Evolutionary conservation across 2,113 vertebrate genomes (phyloP), one percentile per base, ranked within the genome.

Genomic region (Gopherus evgoodei): DNA sequence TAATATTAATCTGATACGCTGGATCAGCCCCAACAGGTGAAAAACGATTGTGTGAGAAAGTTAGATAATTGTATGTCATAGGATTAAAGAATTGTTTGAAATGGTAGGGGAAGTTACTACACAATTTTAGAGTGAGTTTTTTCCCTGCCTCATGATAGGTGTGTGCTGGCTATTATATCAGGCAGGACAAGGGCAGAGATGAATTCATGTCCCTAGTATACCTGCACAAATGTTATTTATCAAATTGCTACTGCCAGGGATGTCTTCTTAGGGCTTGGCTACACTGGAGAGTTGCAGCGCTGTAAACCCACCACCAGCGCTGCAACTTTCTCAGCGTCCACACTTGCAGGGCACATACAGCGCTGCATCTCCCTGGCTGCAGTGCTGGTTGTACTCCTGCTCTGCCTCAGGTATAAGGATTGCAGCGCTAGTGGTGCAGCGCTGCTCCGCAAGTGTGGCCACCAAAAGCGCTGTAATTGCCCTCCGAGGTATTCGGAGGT

Each of bases 1-100:
- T 87, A 83, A 72, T 52, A 88, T 88, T 83, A 88, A 50, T 90
- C 90, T 19, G 16, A 87, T 47, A 86, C 80, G 42, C 6, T 93
- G 94, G 93, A 95, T 92, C 89, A 94, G 57, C 93, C 96, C 87
- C 94, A 96, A 62, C 84, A 94, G 94, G 90, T 95, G 88, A 79
- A 84, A 94, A 95, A 84, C 53, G 29, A 84, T 76, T 62, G 42
- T 86, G 42, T 80, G 79, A 44, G 62, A 93, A 96, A 93, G 52
- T 82, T 59, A 90, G 88, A 76, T 81, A 95, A 96, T 86, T 91
- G 47, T 84, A 81, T 82, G 86, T 82, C 84, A 94, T 52, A 81
- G 84, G 62, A 94, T 76, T 84, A 94, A 96, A 93, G 76, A 24
- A 93, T 52, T 80, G 62, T 90, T 94, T 79, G 84, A 94, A 95